A percentile compares a stretch with the other conserved stretches of the same genome.
Evolutionary conservation across 64 coral and sea anemone genomes (phyloP).

Genomic region (Montipora sp.): DNA sequence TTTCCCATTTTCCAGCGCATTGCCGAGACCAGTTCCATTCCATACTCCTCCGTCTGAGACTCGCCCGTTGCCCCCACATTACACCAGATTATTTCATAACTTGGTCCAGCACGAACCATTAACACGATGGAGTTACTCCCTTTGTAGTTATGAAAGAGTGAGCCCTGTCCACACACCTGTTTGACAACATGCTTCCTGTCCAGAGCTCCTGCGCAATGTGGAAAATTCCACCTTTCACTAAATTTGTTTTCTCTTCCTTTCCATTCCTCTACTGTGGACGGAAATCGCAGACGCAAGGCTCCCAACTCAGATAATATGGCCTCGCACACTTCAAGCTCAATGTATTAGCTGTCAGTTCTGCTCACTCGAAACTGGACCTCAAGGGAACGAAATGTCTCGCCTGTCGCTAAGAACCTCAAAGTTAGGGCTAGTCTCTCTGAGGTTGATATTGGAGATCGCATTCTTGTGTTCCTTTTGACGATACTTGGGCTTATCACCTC

Average conservation of each 20-base stretch:
- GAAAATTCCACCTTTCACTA: constrained; percentile 41
- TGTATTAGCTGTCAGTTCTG: not conserved
- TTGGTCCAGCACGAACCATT: constrained; percentile 62
- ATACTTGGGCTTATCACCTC: constrained; percentile 6
- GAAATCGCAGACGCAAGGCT: constrained; percentile 44
- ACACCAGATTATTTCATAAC: constrained; percentile 50
- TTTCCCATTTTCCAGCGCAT: constrained; percentile 41
- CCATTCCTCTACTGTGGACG: constrained; percentile 42
- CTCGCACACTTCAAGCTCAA: constrained; percentile 13
- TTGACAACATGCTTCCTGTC: constrained; percentile 62
- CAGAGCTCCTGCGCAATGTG: constrained; percentile 29
- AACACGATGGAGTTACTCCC: constrained; percentile 60
- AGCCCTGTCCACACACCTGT: constrained; percentile 51
- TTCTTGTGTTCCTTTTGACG: constrained; percentile 21
- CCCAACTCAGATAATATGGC: constrained; percentile 20
- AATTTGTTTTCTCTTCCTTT: constrained; percentile 50
- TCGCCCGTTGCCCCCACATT: constrained; percentile 33
- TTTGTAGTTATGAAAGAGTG: constrained; percentile 52
- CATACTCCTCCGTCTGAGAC: constrained; percentile 47
- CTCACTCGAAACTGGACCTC: constrained; percentile 35
- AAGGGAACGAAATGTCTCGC: constrained; percentile 1
- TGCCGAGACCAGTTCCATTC: constrained; percentile 31
- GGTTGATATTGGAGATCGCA: constrained; percentile 1
- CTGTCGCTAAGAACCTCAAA: constrained; percentile 1
- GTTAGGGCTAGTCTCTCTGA: constrained; percentile 16